These are phyloP conservation scores for Lampris incognitus DNA, from an alignment of 2,113 vertebrate genomes.

Conservation along the genomic window DNA sequence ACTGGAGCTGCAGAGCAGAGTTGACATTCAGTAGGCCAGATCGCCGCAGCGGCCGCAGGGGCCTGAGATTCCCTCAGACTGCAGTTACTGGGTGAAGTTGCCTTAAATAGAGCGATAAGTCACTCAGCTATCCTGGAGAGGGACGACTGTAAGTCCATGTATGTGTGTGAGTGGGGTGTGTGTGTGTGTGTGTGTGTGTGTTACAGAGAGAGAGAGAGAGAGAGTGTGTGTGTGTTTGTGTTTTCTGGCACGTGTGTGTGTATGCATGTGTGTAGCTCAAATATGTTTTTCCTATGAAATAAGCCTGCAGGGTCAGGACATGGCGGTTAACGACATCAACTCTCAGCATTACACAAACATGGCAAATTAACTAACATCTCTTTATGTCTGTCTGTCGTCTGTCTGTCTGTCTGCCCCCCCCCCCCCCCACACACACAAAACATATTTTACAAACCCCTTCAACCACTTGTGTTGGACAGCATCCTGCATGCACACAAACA, in stretches of 20 bases:
- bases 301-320: neutral
- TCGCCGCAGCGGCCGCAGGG: conserved; percentile 15
- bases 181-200: neutral
- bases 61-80: conserved; percentile 28
- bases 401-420: no score
- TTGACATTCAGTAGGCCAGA: conserved; percentile 35
- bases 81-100: conserved; percentile 43
- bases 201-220: neutral
- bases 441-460: neutral
- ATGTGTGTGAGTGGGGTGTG: neutral
- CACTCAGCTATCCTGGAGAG: neutral
- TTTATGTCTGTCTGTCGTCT: no score
- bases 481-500: conserved; percentile 16
- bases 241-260: neutral
- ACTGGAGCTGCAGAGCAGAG: conserved; percentile 40
- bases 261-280: neutral
- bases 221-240: neutral
- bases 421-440: neutral
- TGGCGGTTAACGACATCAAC: no score
- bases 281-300: conserved; percentile 6
- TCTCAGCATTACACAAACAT: no score
- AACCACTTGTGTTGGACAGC: neutral
- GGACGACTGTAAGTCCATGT: neutral
- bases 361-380: no score
- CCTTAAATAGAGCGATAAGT: conserved; percentile 28